Base-by-base conservation (phyloP, 2,888 invertebrate species). In the Dynastes grantii region DNA sequence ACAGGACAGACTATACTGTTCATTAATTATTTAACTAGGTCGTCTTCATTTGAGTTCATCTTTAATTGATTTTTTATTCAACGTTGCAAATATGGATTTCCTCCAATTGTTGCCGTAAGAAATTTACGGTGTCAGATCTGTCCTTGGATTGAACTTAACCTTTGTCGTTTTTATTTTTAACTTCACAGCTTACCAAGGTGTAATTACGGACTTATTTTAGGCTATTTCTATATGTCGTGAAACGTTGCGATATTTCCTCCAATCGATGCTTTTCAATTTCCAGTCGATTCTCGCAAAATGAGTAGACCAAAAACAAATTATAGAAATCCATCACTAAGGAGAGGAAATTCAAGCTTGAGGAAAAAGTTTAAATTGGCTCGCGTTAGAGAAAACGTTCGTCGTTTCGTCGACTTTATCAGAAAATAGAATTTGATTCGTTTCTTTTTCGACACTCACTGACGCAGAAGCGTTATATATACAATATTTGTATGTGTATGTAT, bases 21-120 rank as follows among this genome's bases (percentile, higher is more conserved):
- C 22, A 11, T 68, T 68, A 68, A 68, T 49, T 68, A 68, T 68
- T 68, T n/a, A 67, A 67, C 67, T 67, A 67, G 67, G 67, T 67
- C 67, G 40, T 4, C 49, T 2, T 16, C 49, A 29, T 68, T 68
- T 68, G 22, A 49, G 67, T 68, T 68, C 65, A 40, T n/a, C 49
- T 22, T 27, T 68, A 49, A 68, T 68, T 68, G 67, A 68, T 68
- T 68, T 65, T 68, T 49, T 68, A 27, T 68, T 9, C 61, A 8
- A n/a, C 8, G 49, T 3, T 1, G 49, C 3, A 27, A 27, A 68
- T 49, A 49, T 68, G 8, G 49, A n/a, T 67, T 13, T 67, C n/a
- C n/a, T 61, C 37, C 13, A 2, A 9, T n/a, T 61, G 16, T 2
- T n/a, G 16, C 9, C 4, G 53, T 9, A n/a, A 53, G 53, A 11